Conservation (phyloP, 2,888 invertebrate species). For the Hedya salicella region DNA sequence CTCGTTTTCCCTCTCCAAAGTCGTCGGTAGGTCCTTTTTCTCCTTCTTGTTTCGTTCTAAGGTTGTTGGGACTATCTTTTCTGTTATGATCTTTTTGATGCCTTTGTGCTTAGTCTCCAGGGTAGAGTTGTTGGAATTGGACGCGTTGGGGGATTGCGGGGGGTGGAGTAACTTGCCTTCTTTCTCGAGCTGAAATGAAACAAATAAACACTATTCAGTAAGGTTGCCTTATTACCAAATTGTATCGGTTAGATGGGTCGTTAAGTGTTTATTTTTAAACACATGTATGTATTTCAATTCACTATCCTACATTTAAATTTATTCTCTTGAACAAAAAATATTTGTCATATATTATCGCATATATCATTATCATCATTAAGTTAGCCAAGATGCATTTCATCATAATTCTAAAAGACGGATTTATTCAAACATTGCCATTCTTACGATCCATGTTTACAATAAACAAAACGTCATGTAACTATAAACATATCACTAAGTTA, state of each 20-base stretch:
- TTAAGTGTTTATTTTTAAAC: no score
- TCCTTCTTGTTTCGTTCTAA: constrained; percentile 79
- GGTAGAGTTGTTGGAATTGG: constrained; percentile 80
- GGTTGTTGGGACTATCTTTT: constrained; percentile 78
- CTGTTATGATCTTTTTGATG: constrained; percentile 81
- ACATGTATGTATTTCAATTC: no score
- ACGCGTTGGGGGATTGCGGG: constrained; percentile 75
- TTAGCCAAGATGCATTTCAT: no score
- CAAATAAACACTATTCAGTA: constrained; percentile 38
- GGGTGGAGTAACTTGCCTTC: constrained; percentile 77
- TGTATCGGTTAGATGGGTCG: no score
- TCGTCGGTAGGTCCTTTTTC: constrained; percentile 68
- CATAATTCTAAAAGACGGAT: no score
- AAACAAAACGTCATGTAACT: background rate
- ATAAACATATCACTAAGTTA: constrained; percentile 8
- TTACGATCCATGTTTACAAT: background rate
- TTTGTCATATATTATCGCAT: no score
- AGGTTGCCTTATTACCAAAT: no score
- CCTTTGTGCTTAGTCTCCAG: constrained; percentile 81
- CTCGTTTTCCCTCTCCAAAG: constrained; percentile 80
- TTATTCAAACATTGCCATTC: no score
- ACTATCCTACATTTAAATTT: no score
- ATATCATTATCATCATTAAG: no score
- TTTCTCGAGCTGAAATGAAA: constrained; percentile 79
- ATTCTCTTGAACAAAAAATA: no score